phyloP scores from a whole-genome alignment of 2,888 invertebrate species.

The Belgica antarctica region DNA sequence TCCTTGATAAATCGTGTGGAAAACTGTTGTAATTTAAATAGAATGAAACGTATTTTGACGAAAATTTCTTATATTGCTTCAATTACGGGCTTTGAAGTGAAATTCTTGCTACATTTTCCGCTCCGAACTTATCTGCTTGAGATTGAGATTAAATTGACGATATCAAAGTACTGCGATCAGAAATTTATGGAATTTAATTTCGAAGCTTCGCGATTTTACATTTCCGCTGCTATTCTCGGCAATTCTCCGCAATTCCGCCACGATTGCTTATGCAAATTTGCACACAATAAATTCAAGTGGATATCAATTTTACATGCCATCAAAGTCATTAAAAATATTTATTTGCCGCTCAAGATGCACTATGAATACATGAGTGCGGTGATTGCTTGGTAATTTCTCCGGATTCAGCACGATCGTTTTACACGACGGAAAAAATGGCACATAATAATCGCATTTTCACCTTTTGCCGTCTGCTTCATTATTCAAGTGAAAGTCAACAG shows the following conservation, averaged over 20 bases:
- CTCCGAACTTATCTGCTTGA: neutral
- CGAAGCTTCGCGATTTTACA: neutral
- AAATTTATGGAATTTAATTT: constrained; percentile 42
- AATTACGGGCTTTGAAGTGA: constrained; percentile 12
- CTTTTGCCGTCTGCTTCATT: constrained; percentile 15
- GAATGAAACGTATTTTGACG: neutral
- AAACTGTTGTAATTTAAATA: constrained; percentile 41
- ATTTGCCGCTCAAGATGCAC: neutral
- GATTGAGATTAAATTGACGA: constrained; percentile 31
- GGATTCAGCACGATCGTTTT: constrained; percentile 24
- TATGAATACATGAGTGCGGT: constrained; percentile 10
- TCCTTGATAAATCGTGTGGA: constrained; percentile 34
- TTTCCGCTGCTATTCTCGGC: neutral
- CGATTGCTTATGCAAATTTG: constrained; percentile 27
- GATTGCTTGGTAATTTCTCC: constrained; percentile 10
- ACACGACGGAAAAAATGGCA: constrained; percentile 20
- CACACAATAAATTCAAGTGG: constrained; percentile 25
- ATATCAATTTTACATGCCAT: constrained; percentile 22
- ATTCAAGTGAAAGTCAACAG: constrained; percentile 37
- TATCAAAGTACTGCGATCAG: neutral
- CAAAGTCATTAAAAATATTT: constrained; percentile 20
- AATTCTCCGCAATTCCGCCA: neutral
- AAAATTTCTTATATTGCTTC: constrained; percentile 6
- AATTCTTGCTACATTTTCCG: too few relatives aligned
- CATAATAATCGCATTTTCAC: constrained; percentile 26